Percentiles rank a stretch among this genome's conserved stretches.
Evolutionary conservation across 2,888 invertebrate genomes (phyloP).

Genomic region (Pyrochroa serraticornis): DNA sequence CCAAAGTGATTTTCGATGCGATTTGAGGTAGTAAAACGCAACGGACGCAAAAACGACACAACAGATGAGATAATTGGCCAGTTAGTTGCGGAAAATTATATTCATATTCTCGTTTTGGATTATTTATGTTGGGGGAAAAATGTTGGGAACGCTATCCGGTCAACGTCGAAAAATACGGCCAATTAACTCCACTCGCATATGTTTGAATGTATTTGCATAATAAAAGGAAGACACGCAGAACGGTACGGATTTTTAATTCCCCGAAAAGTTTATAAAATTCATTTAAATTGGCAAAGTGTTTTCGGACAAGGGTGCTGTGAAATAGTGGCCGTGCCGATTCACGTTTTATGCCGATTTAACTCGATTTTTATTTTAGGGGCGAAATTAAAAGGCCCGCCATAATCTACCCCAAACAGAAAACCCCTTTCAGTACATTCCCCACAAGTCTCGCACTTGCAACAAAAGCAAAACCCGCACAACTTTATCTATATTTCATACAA

Average conservation of each 20-base stretch:
- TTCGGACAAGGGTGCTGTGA: background rate
- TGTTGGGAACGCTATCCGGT: background rate
- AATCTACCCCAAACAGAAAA: no score
- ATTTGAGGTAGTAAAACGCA: slow-evolving; percentile 4
- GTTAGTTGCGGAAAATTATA: background rate
- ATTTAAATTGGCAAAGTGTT: slow-evolving; percentile 14
- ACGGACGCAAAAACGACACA: background rate
- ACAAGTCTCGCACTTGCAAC: no score
- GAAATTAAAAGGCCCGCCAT: no score
- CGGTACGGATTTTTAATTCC: slow-evolving; percentile 16
- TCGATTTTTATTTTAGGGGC: no score
- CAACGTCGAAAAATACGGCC: slow-evolving; percentile 15
- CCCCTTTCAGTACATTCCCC: no score
- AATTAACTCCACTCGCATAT: slow-evolving; percentile 22
- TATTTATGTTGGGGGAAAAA: slow-evolving; percentile 13
- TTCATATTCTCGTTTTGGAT: slow-evolving; percentile 7
- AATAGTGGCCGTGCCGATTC: background rate
- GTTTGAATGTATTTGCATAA: slow-evolving; percentile 23
- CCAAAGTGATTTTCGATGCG: slow-evolving; percentile 18
- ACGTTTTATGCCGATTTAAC: no score
- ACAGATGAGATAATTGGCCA: background rate
- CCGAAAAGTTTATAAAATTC: slow-evolving; percentile 11
- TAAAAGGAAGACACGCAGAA: slow-evolving; percentile 8
- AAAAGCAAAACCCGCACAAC: no score
- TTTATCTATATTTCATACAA: no score